phyloP scores from a whole-genome alignment of 2,888 invertebrate genomes.

The Glaucopsyche alexis region DNA sequence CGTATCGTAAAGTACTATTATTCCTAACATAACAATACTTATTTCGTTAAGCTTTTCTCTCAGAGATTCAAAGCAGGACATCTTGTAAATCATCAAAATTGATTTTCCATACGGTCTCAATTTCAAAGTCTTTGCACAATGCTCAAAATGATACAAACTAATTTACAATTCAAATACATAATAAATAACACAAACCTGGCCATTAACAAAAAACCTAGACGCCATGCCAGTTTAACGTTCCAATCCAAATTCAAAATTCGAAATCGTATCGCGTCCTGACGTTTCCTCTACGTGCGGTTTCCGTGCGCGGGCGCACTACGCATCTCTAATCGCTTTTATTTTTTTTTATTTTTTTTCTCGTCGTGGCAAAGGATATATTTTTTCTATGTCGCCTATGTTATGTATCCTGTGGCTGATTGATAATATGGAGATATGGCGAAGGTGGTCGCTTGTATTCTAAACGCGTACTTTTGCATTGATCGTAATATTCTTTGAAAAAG shows the following conservation, averaged over 20 bases:
- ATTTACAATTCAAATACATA: not conserved
- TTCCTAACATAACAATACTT: too few species aligned
- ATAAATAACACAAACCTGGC: constrained; percentile 24
- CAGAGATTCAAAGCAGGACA: too few species aligned
- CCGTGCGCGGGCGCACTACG: constrained; percentile 68
- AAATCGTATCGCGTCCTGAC: constrained; percentile 79
- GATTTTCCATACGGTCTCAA: too few species aligned
- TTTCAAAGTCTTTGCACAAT: not conserved
- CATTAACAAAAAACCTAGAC: constrained; percentile 53
- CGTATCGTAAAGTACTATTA: too few species aligned
- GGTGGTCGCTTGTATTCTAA: constrained; percentile 60
- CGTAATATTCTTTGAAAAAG: constrained; percentile 32
- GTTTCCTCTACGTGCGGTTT: constrained; percentile 67
- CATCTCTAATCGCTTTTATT: constrained; percentile 70
- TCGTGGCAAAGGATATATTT: constrained; percentile 45
- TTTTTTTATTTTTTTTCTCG: constrained; percentile 46
- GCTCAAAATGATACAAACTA: not conserved
- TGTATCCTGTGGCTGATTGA: constrained; percentile 76
- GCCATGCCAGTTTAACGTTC: constrained; percentile 63
- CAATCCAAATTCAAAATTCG: constrained; percentile 73
- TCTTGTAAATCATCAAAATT: too few species aligned
- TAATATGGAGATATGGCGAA: constrained; percentile 64
- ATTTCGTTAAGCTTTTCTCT: too few species aligned
- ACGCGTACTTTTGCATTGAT: constrained; percentile 43
- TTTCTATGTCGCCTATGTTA: constrained; percentile 52